phyloP scores from a whole-genome alignment of 2,797 vertebrate species.

The Kryptolebias ocellatus region DNA sequence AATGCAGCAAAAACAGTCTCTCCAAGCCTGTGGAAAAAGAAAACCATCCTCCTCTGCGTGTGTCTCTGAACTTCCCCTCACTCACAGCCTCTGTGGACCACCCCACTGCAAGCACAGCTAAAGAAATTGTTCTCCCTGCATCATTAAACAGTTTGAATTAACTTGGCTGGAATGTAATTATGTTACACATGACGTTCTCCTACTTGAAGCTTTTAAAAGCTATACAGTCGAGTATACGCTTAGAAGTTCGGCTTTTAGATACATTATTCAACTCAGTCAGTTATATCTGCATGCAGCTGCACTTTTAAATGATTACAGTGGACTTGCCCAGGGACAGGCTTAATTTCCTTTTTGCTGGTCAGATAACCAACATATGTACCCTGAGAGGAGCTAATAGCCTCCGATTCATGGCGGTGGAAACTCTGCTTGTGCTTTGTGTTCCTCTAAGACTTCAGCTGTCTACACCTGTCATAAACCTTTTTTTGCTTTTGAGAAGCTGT shows the following conservation, averaged over 20 bases:
- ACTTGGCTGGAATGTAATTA: slow-evolving; percentile 80
- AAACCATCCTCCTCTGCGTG: slow-evolving; percentile 38
- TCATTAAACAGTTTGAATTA: slow-evolving; percentile 84
- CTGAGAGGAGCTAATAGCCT: slow-evolving; percentile 39
- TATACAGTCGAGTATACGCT: slow-evolving; percentile 67
- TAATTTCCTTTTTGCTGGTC: slow-evolving; percentile 40
- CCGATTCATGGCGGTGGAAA: slow-evolving; percentile 13
- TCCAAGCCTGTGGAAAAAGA: slow-evolving; percentile 26
- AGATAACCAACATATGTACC: slow-evolving; percentile 30
- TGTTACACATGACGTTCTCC: slow-evolving; percentile 79
- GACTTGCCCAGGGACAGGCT: slow-evolving; percentile 22
- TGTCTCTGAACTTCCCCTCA: slow-evolving; percentile 64
- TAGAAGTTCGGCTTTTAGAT: slow-evolving; percentile 67
- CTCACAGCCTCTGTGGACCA: slow-evolving; percentile 61
- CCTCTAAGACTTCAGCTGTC: slow-evolving; percentile 36
- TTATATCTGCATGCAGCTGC: slow-evolving; percentile 51
- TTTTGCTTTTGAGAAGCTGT: slow-evolving; percentile 46
- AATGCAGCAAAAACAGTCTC: slow-evolving; percentile 52
- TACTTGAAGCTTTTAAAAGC: slow-evolving; percentile 73
- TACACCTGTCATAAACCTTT: slow-evolving; percentile 36
- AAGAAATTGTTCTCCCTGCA: slow-evolving; percentile 79
- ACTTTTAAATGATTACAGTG: slow-evolving; percentile 59
- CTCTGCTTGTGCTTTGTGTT: slow-evolving; percentile 35
- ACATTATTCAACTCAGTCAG: slow-evolving; percentile 75
- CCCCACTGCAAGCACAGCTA: slow-evolving; percentile 61